These are phyloP conservation scores for Leptopilina drosophilae DNA, from an alignment of 2,888 invertebrate species.

Conservation along the genomic window DNA sequence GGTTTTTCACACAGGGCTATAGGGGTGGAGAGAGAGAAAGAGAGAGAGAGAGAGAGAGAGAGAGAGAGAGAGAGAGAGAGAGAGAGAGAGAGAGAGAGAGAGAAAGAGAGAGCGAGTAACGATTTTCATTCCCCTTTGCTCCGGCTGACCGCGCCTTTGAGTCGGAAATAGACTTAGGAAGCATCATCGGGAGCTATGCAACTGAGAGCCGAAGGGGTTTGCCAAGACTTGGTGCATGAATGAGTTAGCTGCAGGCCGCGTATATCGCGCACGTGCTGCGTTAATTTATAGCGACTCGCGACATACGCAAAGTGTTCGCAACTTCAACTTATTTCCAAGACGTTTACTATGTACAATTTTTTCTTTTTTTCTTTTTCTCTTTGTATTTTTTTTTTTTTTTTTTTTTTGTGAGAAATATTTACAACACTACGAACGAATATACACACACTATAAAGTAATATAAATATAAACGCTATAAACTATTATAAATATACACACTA, in stretches of 20 bases:
- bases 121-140: constrained; percentile 42
- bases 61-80: neutral
- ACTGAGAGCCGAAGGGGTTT: constrained; percentile 54
- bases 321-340: constrained; percentile 25
- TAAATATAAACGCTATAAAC: no score
- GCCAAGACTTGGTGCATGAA: constrained; percentile 74
- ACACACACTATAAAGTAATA: no score
- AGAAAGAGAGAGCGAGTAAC: constrained; percentile 10
- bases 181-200: constrained; percentile 66
- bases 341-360: neutral
- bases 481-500: no score
- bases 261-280: constrained; percentile 67
- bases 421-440: no score
- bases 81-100: no score
- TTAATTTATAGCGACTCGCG: constrained; percentile 69
- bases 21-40: no score
- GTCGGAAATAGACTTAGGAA: constrained; percentile 72
- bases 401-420: no score
- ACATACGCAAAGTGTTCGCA: constrained; percentile 44
- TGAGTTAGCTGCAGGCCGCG: constrained; percentile 69
- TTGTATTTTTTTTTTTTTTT: no score
- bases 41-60: neutral
- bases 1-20: constrained; percentile 21
- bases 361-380: no score
- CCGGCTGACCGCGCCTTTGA: constrained; percentile 59